Percentiles rank a stretch among this genome's conserved stretches.
phyloP scores from a whole-genome alignment of 2,113 vertebrate genomes.

The Axis porcinus region DNA sequence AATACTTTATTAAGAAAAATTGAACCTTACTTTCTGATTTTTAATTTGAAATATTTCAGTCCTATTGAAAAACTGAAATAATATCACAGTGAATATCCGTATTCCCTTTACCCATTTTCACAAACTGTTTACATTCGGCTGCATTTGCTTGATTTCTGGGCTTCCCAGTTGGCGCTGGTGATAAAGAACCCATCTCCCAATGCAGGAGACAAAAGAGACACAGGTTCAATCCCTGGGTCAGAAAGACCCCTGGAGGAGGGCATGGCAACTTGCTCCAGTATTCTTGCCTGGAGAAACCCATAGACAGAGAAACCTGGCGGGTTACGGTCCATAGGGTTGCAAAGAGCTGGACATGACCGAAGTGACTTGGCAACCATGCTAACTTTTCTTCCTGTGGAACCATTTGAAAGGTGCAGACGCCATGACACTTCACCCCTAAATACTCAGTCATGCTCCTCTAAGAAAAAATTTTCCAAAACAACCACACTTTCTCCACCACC shows the following conservation, averaged over 20 bases:
- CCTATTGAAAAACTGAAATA: not conserved
- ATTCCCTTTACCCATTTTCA: not conserved
- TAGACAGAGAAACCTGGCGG: accelerated
- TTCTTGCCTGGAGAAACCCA: not conserved
- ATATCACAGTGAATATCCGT: not conserved
- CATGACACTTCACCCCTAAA: not conserved
- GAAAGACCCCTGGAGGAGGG: not conserved
- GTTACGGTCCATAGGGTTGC: not conserved
- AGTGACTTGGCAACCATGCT: not conserved
- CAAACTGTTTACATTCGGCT: not conserved
- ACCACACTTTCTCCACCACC: not conserved
- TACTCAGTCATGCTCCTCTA: not conserved
- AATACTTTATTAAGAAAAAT: not conserved
- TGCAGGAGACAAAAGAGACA: not conserved
- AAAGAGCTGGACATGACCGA: not conserved
- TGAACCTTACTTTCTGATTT: not conserved
- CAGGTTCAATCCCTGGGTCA: not conserved
- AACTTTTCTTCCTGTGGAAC: not conserved
- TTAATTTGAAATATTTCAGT: not conserved
- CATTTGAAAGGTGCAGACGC: not conserved
- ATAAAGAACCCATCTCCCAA: not conserved
- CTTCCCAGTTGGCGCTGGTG: not conserved
- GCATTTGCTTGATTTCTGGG: not conserved
- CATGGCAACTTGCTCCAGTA: not conserved
- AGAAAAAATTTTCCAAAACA: not conserved